Conservation (phyloP, 2,113 vertebrate species). For the Salvator merianae region DNA sequence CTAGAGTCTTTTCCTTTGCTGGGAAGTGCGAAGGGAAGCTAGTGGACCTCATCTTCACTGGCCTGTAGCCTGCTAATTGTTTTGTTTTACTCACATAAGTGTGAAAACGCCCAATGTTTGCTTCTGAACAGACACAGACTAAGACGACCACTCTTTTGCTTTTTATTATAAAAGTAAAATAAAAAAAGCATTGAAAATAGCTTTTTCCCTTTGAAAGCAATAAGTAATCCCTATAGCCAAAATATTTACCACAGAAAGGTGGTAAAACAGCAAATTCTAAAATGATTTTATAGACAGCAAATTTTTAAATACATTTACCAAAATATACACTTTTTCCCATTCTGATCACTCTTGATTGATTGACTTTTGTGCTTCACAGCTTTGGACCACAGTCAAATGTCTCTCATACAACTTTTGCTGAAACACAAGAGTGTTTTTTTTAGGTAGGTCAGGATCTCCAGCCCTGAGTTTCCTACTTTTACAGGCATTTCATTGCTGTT, state of each 20-base stretch:
- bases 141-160: conserved; percentile 61
- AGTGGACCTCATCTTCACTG: too few species aligned
- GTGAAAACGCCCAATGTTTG: too few species aligned
- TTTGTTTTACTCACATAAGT: too few species aligned
- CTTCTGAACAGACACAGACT: conserved; percentile 1
- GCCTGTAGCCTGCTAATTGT: too few species aligned
- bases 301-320: conserved; percentile 75
- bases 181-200: conserved; percentile 81
- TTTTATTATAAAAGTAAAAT: conserved; percentile 87
- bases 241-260: conserved; percentile 80
- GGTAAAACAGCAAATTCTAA: conserved; percentile 49
- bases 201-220: conserved; percentile 43
- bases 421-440: conserved; percentile 20
- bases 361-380: conserved; percentile 30
- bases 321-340: conserved; percentile 61
- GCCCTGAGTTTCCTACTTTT: not conserved
- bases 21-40: too few species aligned
- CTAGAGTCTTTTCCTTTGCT: too few species aligned
- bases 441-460: conserved; percentile 34
- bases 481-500: not conserved
- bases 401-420: not conserved
- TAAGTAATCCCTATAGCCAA: conserved; percentile 72
- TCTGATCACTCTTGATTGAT: not conserved
- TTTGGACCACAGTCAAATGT: conserved; percentile 5
- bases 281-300: conserved; percentile 52